phyloP scores from a whole-genome alignment of 2,888 invertebrate genomes.

The Pollenia griseotomentosa region DNA sequence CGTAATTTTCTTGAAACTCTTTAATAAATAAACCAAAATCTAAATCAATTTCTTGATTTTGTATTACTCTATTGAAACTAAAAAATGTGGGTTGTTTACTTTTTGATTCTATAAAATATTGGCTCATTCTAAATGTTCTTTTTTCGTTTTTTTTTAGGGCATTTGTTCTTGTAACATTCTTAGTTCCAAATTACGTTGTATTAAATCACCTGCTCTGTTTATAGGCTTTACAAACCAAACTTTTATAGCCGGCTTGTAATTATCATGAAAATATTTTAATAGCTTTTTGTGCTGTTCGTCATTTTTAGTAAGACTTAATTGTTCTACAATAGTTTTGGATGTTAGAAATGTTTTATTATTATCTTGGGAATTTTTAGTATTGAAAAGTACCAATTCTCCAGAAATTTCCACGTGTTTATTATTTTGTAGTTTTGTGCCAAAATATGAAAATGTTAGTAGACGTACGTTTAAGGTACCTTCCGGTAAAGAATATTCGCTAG shows the following conservation, averaged over 20 bases:
- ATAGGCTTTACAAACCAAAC: conserved; percentile 77
- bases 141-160: conserved; percentile 5
- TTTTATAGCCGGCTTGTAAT: conserved; percentile 78
- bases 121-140: conserved; percentile 61
- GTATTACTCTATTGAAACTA: conserved; percentile 74
- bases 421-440: conserved; percentile 70
- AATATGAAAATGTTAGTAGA: conserved; percentile 75
- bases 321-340: conserved; percentile 77
- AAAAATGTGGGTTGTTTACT: conserved; percentile 75
- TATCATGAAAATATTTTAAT: conserved; percentile 58
- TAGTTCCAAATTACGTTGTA: conserved; percentile 79
- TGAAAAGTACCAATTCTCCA: conserved; percentile 79
- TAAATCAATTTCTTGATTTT: conserved; percentile 62
- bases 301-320: conserved; percentile 63
- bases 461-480: conserved; percentile 77
- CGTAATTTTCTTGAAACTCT: conserved; percentile 68
- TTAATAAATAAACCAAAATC: conserved; percentile 48
- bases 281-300: conserved; percentile 66
- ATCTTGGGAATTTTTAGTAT: conserved; percentile 73
- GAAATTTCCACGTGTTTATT: conserved; percentile 78
- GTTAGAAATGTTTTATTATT: conserved; percentile 73
- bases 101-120: conserved; percentile 65
- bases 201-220: conserved; percentile 76
- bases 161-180: conserved; percentile 74
- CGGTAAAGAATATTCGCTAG: conserved; percentile 78